Conservation (phyloP, 2,113 vertebrate genomes). For the Chaetura pelagica region DNA sequence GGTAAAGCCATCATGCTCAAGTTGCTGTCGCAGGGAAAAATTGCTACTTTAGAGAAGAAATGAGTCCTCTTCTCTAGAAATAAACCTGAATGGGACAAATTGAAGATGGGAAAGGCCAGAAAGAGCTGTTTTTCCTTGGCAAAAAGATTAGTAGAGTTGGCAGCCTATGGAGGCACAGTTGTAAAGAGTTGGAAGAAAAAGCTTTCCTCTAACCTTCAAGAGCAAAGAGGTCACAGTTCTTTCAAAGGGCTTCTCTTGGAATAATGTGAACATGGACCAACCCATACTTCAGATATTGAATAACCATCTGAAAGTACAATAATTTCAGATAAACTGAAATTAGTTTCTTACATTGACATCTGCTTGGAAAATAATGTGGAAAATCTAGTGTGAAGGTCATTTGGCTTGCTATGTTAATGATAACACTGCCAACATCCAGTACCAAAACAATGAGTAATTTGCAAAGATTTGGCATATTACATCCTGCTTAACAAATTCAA, state of each 20-base stretch:
- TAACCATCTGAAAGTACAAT: slow-evolving; percentile 40
- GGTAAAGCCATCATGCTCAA: background rate
- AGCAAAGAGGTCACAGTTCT: background rate
- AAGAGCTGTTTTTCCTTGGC: background rate
- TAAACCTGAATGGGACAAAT: background rate
- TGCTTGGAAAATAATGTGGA: slow-evolving; percentile 32
- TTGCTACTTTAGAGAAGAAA: background rate
- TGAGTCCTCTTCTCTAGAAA: background rate
- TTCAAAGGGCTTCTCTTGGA: slow-evolving; percentile 26
- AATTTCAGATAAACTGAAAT: slow-evolving; percentile 34
- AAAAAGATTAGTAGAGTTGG: background rate
- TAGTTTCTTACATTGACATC: slow-evolving; percentile 31
- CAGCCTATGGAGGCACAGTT: background rate
- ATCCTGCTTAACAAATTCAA: slow-evolving; percentile 44
- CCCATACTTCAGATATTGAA: background rate
- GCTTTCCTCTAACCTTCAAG: background rate
- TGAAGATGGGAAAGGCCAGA: background rate
- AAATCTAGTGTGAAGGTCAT: slow-evolving; percentile 40
- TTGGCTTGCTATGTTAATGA: slow-evolving; percentile 23
- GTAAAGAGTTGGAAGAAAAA: slow-evolving; percentile 3
- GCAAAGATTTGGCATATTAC: slow-evolving; percentile 46
- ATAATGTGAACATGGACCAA: background rate
- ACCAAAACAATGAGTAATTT: slow-evolving; percentile 49
- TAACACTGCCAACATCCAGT: slow-evolving; percentile 30
- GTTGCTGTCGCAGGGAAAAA: background rate